Percentiles rank a stretch among this genome's conserved stretches.
phyloP scores from a whole-genome alignment of 2,888 invertebrate genomes.

The Ypsolopha scabrella region DNA sequence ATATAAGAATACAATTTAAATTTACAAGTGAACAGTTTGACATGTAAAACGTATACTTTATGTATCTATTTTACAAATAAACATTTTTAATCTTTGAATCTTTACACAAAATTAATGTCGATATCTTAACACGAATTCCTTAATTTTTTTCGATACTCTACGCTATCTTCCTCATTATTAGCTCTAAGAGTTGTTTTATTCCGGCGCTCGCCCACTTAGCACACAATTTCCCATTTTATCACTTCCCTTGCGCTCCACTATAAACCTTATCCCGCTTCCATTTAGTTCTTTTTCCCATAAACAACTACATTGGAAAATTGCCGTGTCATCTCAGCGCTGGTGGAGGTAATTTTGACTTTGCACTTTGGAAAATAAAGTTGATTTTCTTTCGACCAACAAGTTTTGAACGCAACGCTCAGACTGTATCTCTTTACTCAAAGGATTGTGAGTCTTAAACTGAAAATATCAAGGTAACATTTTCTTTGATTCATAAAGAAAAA shows the following conservation, averaged over 20 bases:
- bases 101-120: too few relatives aligned
- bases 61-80: too few relatives aligned
- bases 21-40: too few relatives aligned
- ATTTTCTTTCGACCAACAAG: slow-evolving; percentile 11
- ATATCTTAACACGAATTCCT: neutral
- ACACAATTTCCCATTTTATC: slow-evolving; percentile 63
- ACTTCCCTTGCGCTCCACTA: slow-evolving; percentile 14
- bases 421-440: neutral
- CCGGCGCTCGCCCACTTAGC: slow-evolving; percentile 53
- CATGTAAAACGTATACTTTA: too few relatives aligned
- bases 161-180: slow-evolving; percentile 58
- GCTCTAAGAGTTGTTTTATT: slow-evolving; percentile 68
- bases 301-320: neutral
- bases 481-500: neutral
- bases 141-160: slow-evolving; percentile 18
- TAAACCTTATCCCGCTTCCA: slow-evolving; percentile 16
- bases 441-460: neutral
- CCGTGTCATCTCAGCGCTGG: neutral
- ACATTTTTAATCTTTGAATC: too few relatives aligned
- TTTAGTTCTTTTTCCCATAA: slow-evolving; percentile 19
- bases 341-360: neutral
- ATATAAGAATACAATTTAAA: too few relatives aligned
- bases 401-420: neutral
- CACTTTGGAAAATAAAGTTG: slow-evolving; percentile 8
- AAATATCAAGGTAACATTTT: neutral